These are phyloP conservation scores for Eledona agricola DNA, from an alignment of 2,888 invertebrate species.

Conservation along the genomic window DNA sequence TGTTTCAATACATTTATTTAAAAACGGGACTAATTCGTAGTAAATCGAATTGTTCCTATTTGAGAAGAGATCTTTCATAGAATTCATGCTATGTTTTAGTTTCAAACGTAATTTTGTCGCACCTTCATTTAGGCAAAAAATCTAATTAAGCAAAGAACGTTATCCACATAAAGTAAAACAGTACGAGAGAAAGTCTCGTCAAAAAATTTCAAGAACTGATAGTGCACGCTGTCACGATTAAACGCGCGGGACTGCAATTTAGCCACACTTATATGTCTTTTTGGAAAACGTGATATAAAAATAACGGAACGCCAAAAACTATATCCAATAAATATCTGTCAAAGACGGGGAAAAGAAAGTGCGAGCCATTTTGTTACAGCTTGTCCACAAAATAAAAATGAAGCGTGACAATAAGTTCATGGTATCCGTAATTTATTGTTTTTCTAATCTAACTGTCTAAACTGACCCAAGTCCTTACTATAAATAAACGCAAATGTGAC, in stretches of 20 bases:
- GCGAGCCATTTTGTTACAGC: background rate
- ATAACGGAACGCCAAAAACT: slow-evolving; percentile 15
- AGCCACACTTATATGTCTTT: slow-evolving; percentile 24
- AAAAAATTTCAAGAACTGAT: slow-evolving; percentile 3
- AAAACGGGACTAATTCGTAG: too few species aligned
- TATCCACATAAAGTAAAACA: too few species aligned
- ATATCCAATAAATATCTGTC: slow-evolving; percentile 12
- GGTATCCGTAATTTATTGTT: slow-evolving; percentile 6
- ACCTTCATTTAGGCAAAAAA: too few species aligned
- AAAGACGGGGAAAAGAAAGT: slow-evolving; percentile 19
- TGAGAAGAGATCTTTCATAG: too few species aligned
- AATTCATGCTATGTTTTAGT: too few species aligned
- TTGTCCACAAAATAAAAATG: slow-evolving; percentile 16
- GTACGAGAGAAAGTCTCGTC: slow-evolving; percentile 7
- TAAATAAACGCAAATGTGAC: slow-evolving; percentile 15
- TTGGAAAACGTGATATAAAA: slow-evolving; percentile 24
- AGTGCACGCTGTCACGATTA: slow-evolving; percentile 11
- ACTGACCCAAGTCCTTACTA: slow-evolving; percentile 9
- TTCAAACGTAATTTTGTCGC: too few species aligned
- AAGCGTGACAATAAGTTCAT: slow-evolving; percentile 25
- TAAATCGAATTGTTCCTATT: too few species aligned
- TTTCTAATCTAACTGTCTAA: slow-evolving; percentile 2
- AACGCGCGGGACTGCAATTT: slow-evolving; percentile 16
- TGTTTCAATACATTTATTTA: too few species aligned
- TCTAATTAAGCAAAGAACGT: too few species aligned